Percentiles rank a stretch among this genome's conserved stretches.
Conservation (phyloP, 2,113 vertebrate genomes). For the Dolichotis patagonum region DNA sequence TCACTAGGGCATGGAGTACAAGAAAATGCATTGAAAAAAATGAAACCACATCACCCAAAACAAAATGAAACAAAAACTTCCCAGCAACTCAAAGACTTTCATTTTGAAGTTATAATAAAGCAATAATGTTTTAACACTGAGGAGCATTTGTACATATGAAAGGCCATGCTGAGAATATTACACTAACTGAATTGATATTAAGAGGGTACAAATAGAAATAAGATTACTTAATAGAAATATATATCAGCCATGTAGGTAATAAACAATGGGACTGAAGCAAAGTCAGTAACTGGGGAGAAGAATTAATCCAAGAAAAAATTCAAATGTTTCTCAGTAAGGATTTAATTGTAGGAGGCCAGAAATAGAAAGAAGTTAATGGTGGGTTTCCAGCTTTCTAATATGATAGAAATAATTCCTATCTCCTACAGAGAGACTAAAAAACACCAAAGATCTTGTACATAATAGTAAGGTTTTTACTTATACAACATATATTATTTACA, state of each 20-base stretch:
- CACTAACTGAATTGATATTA: neutral
- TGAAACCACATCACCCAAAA: neutral
- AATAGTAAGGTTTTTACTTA: neutral
- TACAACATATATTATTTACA: conserved; percentile 11
- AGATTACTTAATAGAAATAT: neutral
- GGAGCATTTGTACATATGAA: neutral
- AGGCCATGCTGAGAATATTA: neutral
- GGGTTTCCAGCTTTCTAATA: neutral
- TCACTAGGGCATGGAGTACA: neutral
- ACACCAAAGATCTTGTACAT: neutral
- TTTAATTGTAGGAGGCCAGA: neutral
- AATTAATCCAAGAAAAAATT: neutral
- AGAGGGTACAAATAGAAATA: neutral
- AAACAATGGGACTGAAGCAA: neutral
- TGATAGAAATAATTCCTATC: neutral
- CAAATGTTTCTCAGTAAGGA: neutral
- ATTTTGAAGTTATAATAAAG: neutral
- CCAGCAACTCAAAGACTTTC: neutral
- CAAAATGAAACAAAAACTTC: neutral
- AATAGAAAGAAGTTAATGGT: neutral
- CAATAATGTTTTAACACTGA: neutral
- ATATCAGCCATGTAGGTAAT: neutral
- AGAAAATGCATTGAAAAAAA: neutral
- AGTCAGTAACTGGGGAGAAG: neutral
- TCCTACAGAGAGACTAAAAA: neutral